Percentiles rank a stretch among this genome's conserved stretches.
Conservation (phyloP, 2,888 invertebrate genomes). For the Cerastis leucographa region DNA sequence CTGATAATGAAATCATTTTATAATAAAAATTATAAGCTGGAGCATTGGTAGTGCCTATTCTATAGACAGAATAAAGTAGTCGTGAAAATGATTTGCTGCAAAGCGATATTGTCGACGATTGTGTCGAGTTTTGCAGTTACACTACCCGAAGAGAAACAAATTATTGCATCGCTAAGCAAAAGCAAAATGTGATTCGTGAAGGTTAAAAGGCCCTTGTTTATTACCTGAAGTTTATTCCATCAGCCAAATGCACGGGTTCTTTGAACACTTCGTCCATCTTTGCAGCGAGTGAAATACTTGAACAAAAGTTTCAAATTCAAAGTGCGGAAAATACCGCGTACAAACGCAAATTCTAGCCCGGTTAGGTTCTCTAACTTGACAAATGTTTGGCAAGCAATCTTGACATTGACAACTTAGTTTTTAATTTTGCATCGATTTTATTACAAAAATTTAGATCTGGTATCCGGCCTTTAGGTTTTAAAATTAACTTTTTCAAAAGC, state of each 20-base stretch:
- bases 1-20: too few relatives aligned
- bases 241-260: constrained; percentile 80
- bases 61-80: too few relatives aligned
- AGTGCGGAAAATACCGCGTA: background rate
- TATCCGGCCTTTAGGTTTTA: background rate
- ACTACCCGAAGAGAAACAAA: background rate
- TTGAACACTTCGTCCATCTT: constrained; percentile 79
- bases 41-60: too few relatives aligned
- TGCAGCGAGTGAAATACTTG: background rate
- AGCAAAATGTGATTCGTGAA: background rate
- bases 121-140: background rate
- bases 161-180: background rate
- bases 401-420: constrained; percentile 12
- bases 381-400: background rate
- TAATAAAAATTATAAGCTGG: too few relatives aligned
- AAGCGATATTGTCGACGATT: background rate
- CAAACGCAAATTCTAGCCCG: background rate
- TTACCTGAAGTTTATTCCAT: constrained; percentile 83
- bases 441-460: background rate
- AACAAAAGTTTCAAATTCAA: background rate
- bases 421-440: background rate
- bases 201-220: background rate
- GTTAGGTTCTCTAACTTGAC: background rate
- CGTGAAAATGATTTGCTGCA: background rate
- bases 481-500: too few relatives aligned